phyloP scores from a whole-genome alignment of 2,113 vertebrate genomes.

The Sinosuthora webbiana region DNA sequence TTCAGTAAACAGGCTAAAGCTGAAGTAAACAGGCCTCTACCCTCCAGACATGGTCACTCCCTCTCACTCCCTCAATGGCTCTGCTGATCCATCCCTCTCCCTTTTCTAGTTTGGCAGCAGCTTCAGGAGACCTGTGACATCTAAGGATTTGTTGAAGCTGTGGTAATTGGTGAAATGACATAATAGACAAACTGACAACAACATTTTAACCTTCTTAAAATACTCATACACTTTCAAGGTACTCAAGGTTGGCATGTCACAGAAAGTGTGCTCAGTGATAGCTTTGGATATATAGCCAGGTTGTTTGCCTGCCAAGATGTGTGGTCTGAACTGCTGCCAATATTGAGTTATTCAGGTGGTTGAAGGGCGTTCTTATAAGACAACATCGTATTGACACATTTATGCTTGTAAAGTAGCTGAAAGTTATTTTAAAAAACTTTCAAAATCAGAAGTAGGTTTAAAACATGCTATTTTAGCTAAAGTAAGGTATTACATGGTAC shows the following conservation, averaged over 20 bases:
- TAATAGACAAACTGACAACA: background rate
- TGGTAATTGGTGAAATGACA: background rate
- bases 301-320: background rate
- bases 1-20: background rate
- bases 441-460: background rate
- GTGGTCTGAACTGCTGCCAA: conserved; percentile 9
- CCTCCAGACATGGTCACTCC: background rate
- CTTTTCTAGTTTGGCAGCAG: background rate
- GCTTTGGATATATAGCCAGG: background rate
- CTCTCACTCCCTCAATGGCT: background rate
- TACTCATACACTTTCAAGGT: background rate
- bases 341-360: background rate
- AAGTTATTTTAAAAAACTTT: background rate
- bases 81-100: background rate
- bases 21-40: background rate
- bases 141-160: background rate
- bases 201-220: background rate
- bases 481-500: background rate
- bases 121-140: background rate
- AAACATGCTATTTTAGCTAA: background rate
- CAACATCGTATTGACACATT: background rate
- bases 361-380: background rate
- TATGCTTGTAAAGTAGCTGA: background rate
- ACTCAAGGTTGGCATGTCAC: background rate
- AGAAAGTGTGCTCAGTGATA: background rate